Base-by-base conservation (phyloP, 2,888 invertebrate genomes). In the Furcula furcula region DNA sequence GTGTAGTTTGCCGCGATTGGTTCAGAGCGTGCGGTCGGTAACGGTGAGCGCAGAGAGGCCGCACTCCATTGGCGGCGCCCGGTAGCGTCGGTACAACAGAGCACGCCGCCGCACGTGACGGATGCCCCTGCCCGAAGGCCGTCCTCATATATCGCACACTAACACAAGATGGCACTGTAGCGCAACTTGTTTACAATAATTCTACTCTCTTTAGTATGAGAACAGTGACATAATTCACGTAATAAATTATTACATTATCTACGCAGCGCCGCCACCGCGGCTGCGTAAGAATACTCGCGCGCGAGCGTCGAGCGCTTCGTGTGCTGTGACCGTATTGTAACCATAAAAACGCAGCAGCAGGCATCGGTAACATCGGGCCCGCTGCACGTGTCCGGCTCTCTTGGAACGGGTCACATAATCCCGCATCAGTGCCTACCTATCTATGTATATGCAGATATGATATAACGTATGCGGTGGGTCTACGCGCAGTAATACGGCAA, bases 191-290 rank as follows among this genome's bases (percentile, higher is more conserved):
- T 79, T 78, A 80, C 77, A 65, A 76, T 36, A 57, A n/a, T 42
- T 29, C 14, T 25, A 10, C 16, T 10, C 19, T 19, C 10, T 19
- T n/a, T 29, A 12, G 29, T 22, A 43, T 34, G 30, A 27, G 30
- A 27, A 13, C 31, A 31, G 56, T 80, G 80, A 82, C 77, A 81
- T 81, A 81, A 82, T 76, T 52, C 54, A 61, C 66, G 62, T 79
- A 76, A 80, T 64, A 40, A n/a, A n/a, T n/a, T n/a, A n/a, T n/a
- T n/a, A n/a, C n/a, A n/a, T n/a, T n/a, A n/a, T n/a, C n/a, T n/a
- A 9, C 10, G 22, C 20, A 7, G 16, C 16, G 16, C 6, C 4
- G 16, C 3, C 16, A 16, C 16, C 4, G 16, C 16, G 16, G 16
- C 16, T 3, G 16, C 16, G 16, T 6, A 6, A n/a, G n/a, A n/a